Conservation (phyloP, 2,113 vertebrate species). For the Atrichornis clamosus region DNA sequence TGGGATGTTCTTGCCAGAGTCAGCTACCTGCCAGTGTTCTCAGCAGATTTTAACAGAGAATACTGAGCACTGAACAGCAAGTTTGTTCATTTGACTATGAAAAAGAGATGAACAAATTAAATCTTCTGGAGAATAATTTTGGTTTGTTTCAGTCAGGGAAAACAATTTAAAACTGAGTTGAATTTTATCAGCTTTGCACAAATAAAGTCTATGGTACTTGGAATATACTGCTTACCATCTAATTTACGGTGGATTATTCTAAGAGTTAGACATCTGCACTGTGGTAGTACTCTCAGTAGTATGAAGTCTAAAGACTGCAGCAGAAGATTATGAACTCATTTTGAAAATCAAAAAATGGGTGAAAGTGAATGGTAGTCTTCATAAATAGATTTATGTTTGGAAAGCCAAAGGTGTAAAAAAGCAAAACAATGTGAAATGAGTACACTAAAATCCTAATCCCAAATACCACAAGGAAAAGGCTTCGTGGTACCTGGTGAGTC, state of each 20-base stretch:
- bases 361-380: neutral
- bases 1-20: neutral
- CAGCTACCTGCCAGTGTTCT: neutral
- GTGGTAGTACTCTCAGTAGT: neutral
- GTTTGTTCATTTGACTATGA: constrained; percentile 8
- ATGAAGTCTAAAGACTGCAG: neutral
- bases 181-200: neutral
- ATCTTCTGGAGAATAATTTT: neutral
- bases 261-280: neutral
- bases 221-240: neutral
- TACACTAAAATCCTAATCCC: neutral
- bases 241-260: neutral
- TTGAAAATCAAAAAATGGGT: neutral
- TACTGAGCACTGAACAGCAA: neutral
- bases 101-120: constrained; percentile 29
- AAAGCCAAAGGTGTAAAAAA: neutral
- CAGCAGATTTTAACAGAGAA: neutral
- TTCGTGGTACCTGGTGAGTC: neutral
- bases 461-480: neutral
- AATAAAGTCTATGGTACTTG: neutral
- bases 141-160: neutral
- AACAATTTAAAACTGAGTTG: neutral
- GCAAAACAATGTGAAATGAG: neutral
- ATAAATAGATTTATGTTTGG: neutral
- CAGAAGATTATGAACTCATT: neutral